phyloP scores from a whole-genome alignment of 2,113 vertebrate species.

The mouse (Mus musculus) region DNA sequence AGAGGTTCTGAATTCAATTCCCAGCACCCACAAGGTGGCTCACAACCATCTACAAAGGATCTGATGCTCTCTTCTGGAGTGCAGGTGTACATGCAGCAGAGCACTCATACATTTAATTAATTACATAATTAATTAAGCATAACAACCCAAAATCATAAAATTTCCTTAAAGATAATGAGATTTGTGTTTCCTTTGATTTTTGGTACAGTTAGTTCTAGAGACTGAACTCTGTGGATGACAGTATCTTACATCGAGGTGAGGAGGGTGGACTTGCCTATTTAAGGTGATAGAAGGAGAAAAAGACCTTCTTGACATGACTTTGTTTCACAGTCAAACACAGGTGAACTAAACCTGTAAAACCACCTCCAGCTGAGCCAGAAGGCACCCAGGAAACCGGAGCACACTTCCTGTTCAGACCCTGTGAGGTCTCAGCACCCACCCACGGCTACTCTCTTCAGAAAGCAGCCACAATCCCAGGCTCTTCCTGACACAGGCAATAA shows the following conservation, averaged over 20 bases:
- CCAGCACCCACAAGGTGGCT: too few relatives aligned
- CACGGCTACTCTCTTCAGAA: too few relatives aligned
- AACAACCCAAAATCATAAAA: not conserved
- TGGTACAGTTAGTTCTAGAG: not conserved
- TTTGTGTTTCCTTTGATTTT: not conserved
- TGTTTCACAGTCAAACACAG: not conserved
- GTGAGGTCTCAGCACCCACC: not conserved
- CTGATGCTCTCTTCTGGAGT: too few relatives aligned
- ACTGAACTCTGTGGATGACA: not conserved
- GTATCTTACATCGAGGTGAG: not conserved
- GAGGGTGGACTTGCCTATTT: not conserved
- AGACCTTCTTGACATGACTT: not conserved
- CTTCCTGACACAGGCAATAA: not conserved
- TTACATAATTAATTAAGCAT: too few relatives aligned
- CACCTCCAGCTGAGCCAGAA: not conserved
- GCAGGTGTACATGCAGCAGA: too few relatives aligned
- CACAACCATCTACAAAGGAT: too few relatives aligned
- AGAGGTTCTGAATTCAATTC: too few relatives aligned
- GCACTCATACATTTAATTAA: too few relatives aligned
- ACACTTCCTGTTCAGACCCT: not conserved
- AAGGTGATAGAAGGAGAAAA: not conserved
- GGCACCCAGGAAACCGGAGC: not conserved
- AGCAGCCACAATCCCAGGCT: not conserved
- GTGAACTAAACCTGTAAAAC: not conserved
- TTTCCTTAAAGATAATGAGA: not conserved